These are phyloP conservation scores for Philypnodon macrostomus DNA, from an alignment of 2,797 vertebrate species.

Conservation along the genomic window DNA sequence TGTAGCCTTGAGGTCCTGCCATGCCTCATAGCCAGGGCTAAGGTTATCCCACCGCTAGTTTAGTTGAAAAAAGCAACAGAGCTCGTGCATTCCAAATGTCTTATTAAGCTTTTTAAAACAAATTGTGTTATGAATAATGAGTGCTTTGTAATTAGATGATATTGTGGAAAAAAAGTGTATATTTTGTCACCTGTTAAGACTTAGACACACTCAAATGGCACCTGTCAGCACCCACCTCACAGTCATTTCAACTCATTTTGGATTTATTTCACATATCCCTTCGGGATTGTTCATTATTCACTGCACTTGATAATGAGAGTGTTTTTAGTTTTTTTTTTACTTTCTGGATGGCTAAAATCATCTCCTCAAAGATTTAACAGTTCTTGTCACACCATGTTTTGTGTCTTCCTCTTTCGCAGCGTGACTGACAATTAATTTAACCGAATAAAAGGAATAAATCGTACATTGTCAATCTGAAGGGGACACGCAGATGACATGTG, in stretches of 20 bases:
- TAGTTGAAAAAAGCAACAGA: too few species aligned
- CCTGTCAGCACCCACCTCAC: neutral
- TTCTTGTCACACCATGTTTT: conserved; percentile 17
- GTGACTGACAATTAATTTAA: conserved; percentile 39
- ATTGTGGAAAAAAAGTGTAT: neutral
- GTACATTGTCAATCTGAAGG: conserved; percentile 32
- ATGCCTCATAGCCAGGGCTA: neutral
- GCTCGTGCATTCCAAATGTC: neutral
- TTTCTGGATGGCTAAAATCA: conserved; percentile 32
- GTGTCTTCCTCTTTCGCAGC: neutral
- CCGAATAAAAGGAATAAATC: conserved; percentile 20
- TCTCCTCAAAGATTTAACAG: conserved; percentile 23
- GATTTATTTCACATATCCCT: conserved; percentile 6
- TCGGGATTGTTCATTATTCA: conserved; percentile 2
- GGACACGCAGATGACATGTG: conserved; percentile 18
- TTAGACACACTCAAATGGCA: neutral
- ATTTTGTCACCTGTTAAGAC: neutral
- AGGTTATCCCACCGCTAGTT: too few species aligned
- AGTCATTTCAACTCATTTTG: conserved; percentile 9
- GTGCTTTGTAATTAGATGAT: neutral
- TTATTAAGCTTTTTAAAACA: neutral
- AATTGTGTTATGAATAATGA: neutral
- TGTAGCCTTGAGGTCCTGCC: neutral
- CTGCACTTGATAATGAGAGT: conserved; percentile 19
- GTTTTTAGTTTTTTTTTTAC: neutral